Conservation (phyloP, 2,797 vertebrate species). For the Hippocampus kuda region DNA sequence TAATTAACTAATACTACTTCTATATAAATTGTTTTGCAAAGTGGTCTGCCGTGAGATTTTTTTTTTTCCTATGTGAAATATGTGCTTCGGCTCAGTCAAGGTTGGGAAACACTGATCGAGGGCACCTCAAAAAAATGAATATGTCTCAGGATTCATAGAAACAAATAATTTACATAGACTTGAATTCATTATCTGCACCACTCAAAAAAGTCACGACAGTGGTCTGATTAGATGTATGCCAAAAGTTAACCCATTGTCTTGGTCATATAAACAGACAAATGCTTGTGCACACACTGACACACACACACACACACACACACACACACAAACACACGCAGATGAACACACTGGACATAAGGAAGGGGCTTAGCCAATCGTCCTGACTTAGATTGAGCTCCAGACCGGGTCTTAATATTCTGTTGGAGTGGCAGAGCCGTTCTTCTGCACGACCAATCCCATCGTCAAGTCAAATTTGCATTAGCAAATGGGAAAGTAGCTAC, state of each 20-base stretch:
- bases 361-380: conserved; percentile 67
- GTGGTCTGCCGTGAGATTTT: too few relatives aligned
- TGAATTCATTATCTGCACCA: background rate
- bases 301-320: background rate
- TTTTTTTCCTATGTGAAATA: too few relatives aligned
- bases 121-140: too few relatives aligned
- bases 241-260: background rate
- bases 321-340: conserved; percentile 1
- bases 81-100: too few relatives aligned
- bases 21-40: too few relatives aligned
- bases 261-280: background rate
- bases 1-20: too few relatives aligned
- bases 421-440: conserved; percentile 76
- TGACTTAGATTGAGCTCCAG: conserved; percentile 65
- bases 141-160: too few relatives aligned
- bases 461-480: conserved; percentile 96
- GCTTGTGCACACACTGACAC: too few relatives aligned
- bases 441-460: conserved; percentile 86
- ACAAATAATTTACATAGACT: background rate
- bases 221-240: too few relatives aligned
- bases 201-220: background rate
- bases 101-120: too few relatives aligned
- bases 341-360: conserved; percentile 61
- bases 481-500: conserved; percentile 91
- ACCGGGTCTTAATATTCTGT: conserved; percentile 84